These are phyloP conservation scores for Barnardius zonarius DNA, from an alignment of 2,113 vertebrate species.

Conservation along the genomic window DNA sequence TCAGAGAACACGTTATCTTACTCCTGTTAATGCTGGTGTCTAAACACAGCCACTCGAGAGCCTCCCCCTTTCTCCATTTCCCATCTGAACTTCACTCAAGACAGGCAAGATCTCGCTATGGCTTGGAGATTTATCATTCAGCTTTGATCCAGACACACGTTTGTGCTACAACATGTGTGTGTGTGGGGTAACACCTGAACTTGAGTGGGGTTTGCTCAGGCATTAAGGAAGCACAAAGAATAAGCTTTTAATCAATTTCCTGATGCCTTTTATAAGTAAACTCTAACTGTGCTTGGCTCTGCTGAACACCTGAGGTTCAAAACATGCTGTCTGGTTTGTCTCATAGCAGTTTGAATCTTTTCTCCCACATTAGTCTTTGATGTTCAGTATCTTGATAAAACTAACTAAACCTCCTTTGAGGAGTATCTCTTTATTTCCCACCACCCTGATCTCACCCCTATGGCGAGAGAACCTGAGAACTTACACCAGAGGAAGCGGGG, in stretches of 20 bases:
- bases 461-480: fast-evolving
- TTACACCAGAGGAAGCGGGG: fast-evolving
- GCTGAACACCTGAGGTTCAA: not conserved
- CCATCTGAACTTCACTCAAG: not conserved
- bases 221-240: not conserved
- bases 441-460: too few relatives aligned
- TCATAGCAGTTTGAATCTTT: not conserved
- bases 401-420: not conserved
- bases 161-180: not conserved
- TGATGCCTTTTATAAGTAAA: not conserved
- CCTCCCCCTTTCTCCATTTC: not conserved
- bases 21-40: not conserved
- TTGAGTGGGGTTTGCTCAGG: not conserved
- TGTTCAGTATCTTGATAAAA: not conserved
- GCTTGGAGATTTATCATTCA: not conserved
- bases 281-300: not conserved
- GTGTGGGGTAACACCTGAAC: not conserved
- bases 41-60: not conserved
- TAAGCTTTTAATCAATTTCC: not conserved
- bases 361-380: not conserved
- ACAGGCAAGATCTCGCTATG: not conserved
- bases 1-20: not conserved
- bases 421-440: not conserved
- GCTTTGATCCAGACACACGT: not conserved
- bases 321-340: not conserved